Evolutionary conservation across 2,888 invertebrate species (phyloP).

Genomic region (Agrochola litura): DNA sequence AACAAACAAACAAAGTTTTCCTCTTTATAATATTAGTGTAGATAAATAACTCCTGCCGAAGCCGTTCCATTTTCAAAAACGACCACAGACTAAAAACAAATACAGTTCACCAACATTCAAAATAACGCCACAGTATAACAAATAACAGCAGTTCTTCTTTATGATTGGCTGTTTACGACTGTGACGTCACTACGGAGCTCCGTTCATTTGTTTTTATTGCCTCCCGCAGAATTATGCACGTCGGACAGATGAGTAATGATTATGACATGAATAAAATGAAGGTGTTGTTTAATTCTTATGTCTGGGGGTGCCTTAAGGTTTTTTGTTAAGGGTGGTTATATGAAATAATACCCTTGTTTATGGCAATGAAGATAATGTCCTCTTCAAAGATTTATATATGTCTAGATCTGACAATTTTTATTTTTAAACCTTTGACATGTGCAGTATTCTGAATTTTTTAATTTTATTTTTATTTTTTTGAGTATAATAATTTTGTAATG

Average conservation of each 20-base stretch:
- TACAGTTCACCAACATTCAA: slow-evolving; percentile 3
- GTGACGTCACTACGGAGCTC: slow-evolving; percentile 23
- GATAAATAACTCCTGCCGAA: too few relatives aligned
- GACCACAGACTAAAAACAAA: slow-evolving; percentile 3
- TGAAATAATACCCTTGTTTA: not conserved
- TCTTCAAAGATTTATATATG: not conserved
- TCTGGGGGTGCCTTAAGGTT: not conserved
- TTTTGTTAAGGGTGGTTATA: not conserved
- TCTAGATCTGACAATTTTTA: too few relatives aligned
- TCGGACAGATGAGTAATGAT: slow-evolving; percentile 35
- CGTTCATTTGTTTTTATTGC: slow-evolving; percentile 47
- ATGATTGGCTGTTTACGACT: slow-evolving; percentile 48
- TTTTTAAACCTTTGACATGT: too few relatives aligned
- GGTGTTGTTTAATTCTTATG: slow-evolving; percentile 29
- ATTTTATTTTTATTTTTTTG: too few relatives aligned
- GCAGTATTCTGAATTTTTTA: too few relatives aligned
- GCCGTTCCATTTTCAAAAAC: not conserved
- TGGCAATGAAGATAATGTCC: not conserved
- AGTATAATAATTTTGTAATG: too few relatives aligned
- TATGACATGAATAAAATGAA: slow-evolving; percentile 29
- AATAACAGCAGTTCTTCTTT: slow-evolving; percentile 31
- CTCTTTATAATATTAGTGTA: too few relatives aligned
- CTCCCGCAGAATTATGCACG: slow-evolving; percentile 33
- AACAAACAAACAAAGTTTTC: too few relatives aligned
- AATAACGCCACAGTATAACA: slow-evolving; percentile 11